These are phyloP conservation scores for Callipepla californica DNA, from an alignment of 2,113 vertebrate species.

Conservation along the genomic window DNA sequence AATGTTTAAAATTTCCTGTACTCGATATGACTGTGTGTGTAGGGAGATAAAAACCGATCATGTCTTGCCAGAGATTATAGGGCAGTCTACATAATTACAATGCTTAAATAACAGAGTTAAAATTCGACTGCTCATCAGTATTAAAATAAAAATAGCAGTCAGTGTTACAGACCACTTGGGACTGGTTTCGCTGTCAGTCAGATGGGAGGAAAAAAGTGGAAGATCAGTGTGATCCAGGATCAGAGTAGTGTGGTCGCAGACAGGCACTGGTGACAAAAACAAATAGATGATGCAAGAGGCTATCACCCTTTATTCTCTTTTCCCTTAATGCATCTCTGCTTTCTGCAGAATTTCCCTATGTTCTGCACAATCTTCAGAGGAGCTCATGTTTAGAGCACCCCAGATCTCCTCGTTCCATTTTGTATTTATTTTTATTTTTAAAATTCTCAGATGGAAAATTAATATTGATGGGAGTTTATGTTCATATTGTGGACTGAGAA, in stretches of 20 bases:
- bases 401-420: background rate
- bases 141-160: background rate
- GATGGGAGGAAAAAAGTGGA: background rate
- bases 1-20: background rate
- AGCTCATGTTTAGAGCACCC: background rate
- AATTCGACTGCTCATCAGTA: background rate
- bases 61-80: background rate
- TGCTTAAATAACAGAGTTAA: background rate
- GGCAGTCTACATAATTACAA: background rate
- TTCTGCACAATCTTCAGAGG: background rate
- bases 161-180: background rate
- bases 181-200: background rate
- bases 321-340: background rate
- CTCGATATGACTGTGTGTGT: background rate
- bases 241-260: background rate
- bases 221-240: background rate
- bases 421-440: background rate
- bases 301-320: background rate
- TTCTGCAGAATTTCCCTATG: background rate
- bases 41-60: background rate
- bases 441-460: background rate
- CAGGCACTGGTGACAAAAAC: background rate
- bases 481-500: background rate
- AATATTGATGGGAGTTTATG: background rate
- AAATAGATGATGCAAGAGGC: background rate